Conservation (phyloP, 2,797 vertebrate species). For the Enteromius radiatus region DNA sequence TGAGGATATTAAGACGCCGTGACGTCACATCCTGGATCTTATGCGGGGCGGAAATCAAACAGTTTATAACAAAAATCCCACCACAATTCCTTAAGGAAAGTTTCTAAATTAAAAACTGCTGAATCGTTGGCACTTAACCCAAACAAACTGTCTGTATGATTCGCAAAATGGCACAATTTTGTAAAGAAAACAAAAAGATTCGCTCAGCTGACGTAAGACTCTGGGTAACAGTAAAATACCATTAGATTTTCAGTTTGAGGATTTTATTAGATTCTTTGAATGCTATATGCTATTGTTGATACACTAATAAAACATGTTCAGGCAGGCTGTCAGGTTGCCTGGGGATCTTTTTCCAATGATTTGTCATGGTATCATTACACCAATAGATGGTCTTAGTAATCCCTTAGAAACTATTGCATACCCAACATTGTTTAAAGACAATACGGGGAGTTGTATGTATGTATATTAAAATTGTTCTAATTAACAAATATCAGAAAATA, state of each 20-base stretch:
- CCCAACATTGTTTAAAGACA: background rate
- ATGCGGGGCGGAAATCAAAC: constrained; percentile 10
- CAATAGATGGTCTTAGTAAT: background rate
- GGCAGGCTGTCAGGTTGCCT: background rate
- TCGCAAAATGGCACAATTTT: background rate
- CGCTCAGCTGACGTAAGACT: no score
- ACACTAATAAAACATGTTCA: no score
- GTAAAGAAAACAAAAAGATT: no score
- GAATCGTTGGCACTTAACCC: background rate
- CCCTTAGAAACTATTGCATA: background rate
- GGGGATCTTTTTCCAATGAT: background rate
- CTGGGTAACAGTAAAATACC: background rate
- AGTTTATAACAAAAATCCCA: no score
- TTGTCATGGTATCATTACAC: background rate
- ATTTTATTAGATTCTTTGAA: background rate
- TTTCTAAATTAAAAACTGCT: background rate
- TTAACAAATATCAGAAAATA: no score
- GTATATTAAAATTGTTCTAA: no score
- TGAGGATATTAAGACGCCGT: constrained; percentile 17
- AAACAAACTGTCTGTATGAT: background rate
- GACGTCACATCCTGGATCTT: constrained; percentile 15
- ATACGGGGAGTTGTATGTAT: no score
- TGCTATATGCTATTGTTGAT: background rate
- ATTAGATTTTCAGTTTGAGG: background rate
- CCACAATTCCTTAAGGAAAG: background rate